These are phyloP conservation scores for Notechis scutatus DNA, from an alignment of 2,113 vertebrate genomes.

Conservation along the genomic window DNA sequence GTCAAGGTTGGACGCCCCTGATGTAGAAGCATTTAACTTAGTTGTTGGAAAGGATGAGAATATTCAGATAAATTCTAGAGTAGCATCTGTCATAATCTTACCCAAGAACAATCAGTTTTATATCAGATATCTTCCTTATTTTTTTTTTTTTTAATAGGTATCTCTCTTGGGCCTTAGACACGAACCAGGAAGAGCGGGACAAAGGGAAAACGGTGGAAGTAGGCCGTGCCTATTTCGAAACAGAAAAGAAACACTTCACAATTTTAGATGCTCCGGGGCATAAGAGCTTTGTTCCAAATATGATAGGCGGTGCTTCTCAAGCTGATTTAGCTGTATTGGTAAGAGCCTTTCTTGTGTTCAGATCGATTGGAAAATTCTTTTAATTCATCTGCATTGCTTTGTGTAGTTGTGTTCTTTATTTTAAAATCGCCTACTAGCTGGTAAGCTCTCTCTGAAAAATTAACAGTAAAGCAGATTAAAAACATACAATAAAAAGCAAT, in stretches of 20 bases:
- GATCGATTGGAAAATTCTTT: neutral
- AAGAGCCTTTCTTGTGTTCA: slow-evolving; percentile 53
- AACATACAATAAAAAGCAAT: neutral
- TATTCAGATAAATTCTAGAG: neutral
- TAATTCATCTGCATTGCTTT: neutral
- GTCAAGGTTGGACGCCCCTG: neutral
- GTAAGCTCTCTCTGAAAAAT: neutral
- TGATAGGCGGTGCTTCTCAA: slow-evolving; percentile 98
- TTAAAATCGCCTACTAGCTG: neutral
- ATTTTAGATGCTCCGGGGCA: slow-evolving; percentile 98
- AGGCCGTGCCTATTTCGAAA: slow-evolving; percentile 97
- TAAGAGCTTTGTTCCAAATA: slow-evolving; percentile 99
- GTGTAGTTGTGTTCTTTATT: neutral
- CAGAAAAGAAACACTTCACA: slow-evolving; percentile 97
- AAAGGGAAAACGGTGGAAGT: slow-evolving; percentile 99
- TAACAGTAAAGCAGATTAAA: neutral
- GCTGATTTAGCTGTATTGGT: slow-evolving; percentile 97
- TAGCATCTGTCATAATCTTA: neutral
- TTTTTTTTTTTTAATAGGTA: slow-evolving; percentile 76
- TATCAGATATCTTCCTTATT: neutral
- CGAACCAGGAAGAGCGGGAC: slow-evolving; percentile 98
- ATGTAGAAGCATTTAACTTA: neutral
- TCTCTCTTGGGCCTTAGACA: slow-evolving; percentile 98
- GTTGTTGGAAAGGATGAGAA: neutral
- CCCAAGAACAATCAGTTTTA: too few relatives aligned